These are phyloP conservation scores for Agriotes lineatus DNA, from an alignment of 2,888 invertebrate genomes.

Conservation along the genomic window DNA sequence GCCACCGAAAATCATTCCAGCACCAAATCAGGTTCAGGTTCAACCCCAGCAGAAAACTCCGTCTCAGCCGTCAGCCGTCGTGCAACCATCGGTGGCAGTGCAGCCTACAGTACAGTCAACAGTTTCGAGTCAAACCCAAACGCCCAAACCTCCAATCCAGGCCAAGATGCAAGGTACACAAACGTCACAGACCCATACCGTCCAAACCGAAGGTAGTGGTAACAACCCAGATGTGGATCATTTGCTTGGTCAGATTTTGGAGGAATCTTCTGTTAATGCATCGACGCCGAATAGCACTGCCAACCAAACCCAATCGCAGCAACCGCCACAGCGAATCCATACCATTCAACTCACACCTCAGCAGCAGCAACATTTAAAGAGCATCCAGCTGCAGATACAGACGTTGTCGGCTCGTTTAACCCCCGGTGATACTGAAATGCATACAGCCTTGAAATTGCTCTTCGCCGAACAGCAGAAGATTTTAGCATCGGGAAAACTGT, in stretches of 20 bases:
- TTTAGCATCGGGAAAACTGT: constrained; percentile 77
- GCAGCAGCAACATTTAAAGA: constrained; percentile 75
- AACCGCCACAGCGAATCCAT: constrained; percentile 72
- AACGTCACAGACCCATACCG: constrained; percentile 41
- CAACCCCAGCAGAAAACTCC: constrained; percentile 45
- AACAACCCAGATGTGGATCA: constrained; percentile 62
- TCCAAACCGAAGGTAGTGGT: constrained; percentile 49
- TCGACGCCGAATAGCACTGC: constrained; percentile 32
- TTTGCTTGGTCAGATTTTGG: constrained; percentile 62
- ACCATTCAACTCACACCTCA: constrained; percentile 81
- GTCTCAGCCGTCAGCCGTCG: constrained; percentile 50
- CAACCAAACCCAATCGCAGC: constrained; percentile 49
- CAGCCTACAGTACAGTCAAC: constrained; percentile 57
- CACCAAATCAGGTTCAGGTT: constrained; percentile 56
- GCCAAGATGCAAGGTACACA: constrained; percentile 40
- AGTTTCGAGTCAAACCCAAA: constrained; percentile 41
- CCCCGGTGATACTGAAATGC: constrained; percentile 61
- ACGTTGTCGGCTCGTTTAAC: constrained; percentile 71
- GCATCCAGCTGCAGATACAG: constrained; percentile 78
- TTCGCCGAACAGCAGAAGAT: constrained; percentile 80
- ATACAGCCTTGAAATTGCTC: constrained; percentile 64
- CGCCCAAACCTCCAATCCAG: constrained; percentile 38
- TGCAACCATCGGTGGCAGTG: constrained; percentile 56
- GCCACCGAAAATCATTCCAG: constrained; percentile 56
- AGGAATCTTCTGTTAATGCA: constrained; percentile 54